Evolutionary conservation across 2,888 invertebrate species (phyloP).

Genomic region (Epistrophe eligans): DNA sequence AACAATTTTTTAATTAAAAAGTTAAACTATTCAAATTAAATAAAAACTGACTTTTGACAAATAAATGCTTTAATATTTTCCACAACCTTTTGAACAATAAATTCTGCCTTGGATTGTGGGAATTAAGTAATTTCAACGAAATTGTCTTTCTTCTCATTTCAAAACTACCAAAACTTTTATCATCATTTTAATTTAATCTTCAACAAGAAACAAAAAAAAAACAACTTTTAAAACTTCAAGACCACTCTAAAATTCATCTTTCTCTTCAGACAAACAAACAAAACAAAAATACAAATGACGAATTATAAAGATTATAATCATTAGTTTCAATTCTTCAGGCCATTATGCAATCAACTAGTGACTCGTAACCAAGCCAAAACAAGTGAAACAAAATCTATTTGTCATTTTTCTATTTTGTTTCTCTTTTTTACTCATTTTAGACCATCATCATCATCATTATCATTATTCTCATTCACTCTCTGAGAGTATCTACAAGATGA

Average conservation of each 20-base stretch:
- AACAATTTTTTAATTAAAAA: background rate
- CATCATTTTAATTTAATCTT: background rate
- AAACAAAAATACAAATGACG: background rate
- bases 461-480: background rate
- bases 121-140: background rate
- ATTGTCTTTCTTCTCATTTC: background rate
- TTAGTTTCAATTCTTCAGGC: constrained; percentile 40
- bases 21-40: background rate
- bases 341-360: constrained; percentile 71
- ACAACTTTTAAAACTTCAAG: constrained; percentile 3
- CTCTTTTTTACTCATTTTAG: constrained; percentile 16
- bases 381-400: constrained; percentile 47
- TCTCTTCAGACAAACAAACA: background rate
- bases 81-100: background rate
- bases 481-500: constrained; percentile 15
- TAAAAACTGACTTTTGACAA: background rate
- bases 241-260: constrained; percentile 13
- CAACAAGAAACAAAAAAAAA: background rate
- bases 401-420: constrained; percentile 13
- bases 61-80: background rate
- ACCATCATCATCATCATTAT: constrained; percentile 1
- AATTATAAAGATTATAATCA: constrained; percentile 24
- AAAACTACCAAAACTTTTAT: constrained; percentile 12
- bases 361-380: constrained; percentile 35
- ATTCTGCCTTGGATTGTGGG: no score